Conservation (phyloP, 2,797 vertebrate genomes). For the Macrochelys suwanniensis region DNA sequence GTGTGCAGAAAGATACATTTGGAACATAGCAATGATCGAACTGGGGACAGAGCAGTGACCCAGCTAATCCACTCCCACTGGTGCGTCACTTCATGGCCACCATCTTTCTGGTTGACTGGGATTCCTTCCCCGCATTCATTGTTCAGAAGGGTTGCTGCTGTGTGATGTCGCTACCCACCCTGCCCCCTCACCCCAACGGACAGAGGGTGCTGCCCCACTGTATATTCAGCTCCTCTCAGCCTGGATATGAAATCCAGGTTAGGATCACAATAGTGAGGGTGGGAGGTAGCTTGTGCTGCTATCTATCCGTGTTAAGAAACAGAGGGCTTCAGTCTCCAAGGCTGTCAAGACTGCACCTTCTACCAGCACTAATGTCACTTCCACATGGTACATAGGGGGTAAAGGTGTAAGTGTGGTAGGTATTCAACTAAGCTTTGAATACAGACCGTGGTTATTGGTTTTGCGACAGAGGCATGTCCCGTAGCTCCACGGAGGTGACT, state of each 20-base stretch:
- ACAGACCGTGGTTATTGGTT: conserved; percentile 39
- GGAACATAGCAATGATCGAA: background rate
- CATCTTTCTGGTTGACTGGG: background rate
- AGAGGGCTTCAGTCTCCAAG: background rate
- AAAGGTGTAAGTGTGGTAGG: background rate
- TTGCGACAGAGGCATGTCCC: background rate
- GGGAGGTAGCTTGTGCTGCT: background rate
- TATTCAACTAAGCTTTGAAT: background rate
- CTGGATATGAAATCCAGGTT: background rate
- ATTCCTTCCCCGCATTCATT: background rate
- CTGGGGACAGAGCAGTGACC: background rate
- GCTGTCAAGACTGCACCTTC: background rate
- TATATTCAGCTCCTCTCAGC: background rate
- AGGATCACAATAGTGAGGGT: background rate
- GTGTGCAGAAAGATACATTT: background rate
- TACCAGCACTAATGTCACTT: background rate
- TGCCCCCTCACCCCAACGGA: background rate
- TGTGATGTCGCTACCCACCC: background rate
- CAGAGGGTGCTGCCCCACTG: background rate
- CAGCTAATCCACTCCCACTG: background rate
- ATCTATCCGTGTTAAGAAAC: background rate
- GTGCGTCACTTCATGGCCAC: background rate
- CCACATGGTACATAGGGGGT: background rate
- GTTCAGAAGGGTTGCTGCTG: background rate
- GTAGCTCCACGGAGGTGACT: conserved; percentile 65